phyloP scores from a whole-genome alignment of 2,797 vertebrate species.

The Bryconaethiops microstoma region DNA sequence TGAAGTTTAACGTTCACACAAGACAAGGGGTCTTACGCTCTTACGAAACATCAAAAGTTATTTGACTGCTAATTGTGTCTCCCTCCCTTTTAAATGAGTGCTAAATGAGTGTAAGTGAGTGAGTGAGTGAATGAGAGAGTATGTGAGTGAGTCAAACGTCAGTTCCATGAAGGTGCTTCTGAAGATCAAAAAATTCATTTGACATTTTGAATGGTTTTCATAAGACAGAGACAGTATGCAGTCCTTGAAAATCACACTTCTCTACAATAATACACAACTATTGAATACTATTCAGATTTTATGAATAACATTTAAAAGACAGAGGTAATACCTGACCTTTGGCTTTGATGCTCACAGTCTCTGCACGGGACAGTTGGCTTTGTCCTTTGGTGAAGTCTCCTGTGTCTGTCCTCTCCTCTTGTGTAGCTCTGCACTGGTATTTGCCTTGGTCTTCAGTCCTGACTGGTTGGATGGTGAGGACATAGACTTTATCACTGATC shows the following conservation, averaged over 20 bases:
- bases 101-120: background rate
- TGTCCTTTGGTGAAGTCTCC: slow-evolving; percentile 62
- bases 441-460: slow-evolving; percentile 75
- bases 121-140: too few relatives aligned
- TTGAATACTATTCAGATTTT: background rate
- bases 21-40: too few relatives aligned
- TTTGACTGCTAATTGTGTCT: too few relatives aligned
- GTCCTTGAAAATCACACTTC: background rate
- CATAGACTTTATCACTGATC: slow-evolving; percentile 66
- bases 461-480: slow-evolving; percentile 72
- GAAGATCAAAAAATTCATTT: too few relatives aligned
- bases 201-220: background rate
- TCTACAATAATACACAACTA: background rate
- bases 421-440: slow-evolving; percentile 78
- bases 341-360: slow-evolving; percentile 62
- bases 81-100: too few relatives aligned
- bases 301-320: background rate
- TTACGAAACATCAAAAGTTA: too few relatives aligned
- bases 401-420: slow-evolving; percentile 63
- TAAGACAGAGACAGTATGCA: background rate
- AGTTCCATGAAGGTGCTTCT: too few relatives aligned
- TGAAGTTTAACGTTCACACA: too few relatives aligned
- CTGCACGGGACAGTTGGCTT: slow-evolving; percentile 62
- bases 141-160: too few relatives aligned
- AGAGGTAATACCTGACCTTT: slow-evolving; percentile 62